A percentile compares a stretch with the other conserved stretches of the same genome.
Conservation (phyloP, 2,888 invertebrate species). For the Phalera bucephala region DNA sequence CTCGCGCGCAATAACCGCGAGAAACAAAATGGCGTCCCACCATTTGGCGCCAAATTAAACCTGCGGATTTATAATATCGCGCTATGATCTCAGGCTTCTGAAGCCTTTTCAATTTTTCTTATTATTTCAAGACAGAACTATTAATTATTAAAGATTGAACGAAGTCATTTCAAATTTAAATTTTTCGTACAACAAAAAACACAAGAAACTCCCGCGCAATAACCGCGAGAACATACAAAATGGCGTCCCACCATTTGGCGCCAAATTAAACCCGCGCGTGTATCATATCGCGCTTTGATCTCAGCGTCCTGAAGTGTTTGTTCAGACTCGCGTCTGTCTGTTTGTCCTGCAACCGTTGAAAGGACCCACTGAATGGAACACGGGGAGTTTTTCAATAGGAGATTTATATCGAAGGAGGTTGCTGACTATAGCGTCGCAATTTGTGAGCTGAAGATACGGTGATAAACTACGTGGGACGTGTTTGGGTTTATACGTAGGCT, state of each 20-base stretch:
- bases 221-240: constrained; percentile 63
- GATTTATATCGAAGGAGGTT: constrained; percentile 73
- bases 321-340: constrained; percentile 56
- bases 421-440: constrained; percentile 73
- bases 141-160: no score
- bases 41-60: constrained; percentile 80
- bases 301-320: constrained; percentile 71
- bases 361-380: constrained; percentile 63
- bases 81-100: constrained; percentile 73
- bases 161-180: no score
- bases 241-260: constrained; percentile 74
- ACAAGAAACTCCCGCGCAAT: constrained; percentile 13
- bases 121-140: no score
- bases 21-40: constrained; percentile 72
- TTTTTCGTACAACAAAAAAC: no score
- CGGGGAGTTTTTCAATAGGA: constrained; percentile 64
- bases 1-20: constrained; percentile 31
- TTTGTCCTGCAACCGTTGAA: constrained; percentile 68
- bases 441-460: constrained; percentile 73
- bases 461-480: constrained; percentile 46
- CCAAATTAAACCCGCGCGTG: constrained; percentile 74
- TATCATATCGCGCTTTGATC: constrained; percentile 81
- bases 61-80: constrained; percentile 71
- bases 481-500: background rate
- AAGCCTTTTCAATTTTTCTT: no score